Percentiles rank a stretch among this genome's conserved stretches.
Conservation (phyloP, 2,797 vertebrate species). For the Yasuhikotakia modesta region DNA sequence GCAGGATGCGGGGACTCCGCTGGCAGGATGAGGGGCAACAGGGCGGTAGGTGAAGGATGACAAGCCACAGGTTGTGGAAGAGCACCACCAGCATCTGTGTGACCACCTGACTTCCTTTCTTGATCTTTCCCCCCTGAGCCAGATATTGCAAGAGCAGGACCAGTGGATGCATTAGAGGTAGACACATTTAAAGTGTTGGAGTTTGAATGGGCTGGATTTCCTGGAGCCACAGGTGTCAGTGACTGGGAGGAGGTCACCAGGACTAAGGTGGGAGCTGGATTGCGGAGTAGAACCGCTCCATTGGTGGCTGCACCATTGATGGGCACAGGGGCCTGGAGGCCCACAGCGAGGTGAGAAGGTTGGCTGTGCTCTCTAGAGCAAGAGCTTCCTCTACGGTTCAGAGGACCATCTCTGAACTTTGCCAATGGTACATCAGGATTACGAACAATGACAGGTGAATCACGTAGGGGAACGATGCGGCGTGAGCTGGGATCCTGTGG, state of each 20-base stretch:
- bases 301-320: conserved; percentile 83
- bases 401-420: conserved; percentile 75
- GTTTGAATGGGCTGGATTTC: conserved; percentile 70
- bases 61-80: conserved; percentile 89
- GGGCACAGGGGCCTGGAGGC: conserved; percentile 82
- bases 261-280: conserved; percentile 76
- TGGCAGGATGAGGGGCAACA: conserved; percentile 89
- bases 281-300: conserved; percentile 76
- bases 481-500: conserved; percentile 86
- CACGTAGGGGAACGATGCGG: conserved; percentile 84
- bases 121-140: conserved; percentile 75
- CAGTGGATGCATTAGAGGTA: conserved; percentile 56
- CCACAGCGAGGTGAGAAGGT: conserved; percentile 64
- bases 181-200: conserved; percentile 54
- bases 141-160: conserved; percentile 65
- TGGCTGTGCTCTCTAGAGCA: conserved; percentile 75
- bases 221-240: conserved; percentile 68
- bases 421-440: conserved; percentile 88
- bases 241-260: conserved; percentile 78
- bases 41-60: conserved; percentile 89
- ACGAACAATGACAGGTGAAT: conserved; percentile 90
- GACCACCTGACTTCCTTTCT: conserved; percentile 74
- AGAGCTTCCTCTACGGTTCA: conserved; percentile 68
- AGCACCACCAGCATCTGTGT: conserved; percentile 72
- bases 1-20: conserved; percentile 87